Evolutionary conservation across 2,797 vertebrate genomes (phyloP).

Genomic region (Sandelia bainsii): DNA sequence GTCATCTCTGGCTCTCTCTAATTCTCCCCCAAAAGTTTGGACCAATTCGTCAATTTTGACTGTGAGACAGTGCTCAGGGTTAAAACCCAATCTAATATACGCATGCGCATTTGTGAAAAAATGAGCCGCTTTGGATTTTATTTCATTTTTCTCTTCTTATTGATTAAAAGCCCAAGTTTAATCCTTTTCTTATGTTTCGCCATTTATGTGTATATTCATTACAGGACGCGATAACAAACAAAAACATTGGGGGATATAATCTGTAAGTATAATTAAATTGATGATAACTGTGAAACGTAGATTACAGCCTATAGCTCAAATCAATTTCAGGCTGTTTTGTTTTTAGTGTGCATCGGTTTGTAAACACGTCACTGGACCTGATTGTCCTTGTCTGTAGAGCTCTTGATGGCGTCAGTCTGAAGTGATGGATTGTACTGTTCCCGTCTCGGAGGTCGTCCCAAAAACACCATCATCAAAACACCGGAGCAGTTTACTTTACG

Average conservation of each 20-base stretch:
- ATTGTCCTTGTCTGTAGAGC: slow-evolving; percentile 69
- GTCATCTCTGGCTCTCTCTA: too few species aligned
- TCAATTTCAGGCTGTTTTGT: not conserved
- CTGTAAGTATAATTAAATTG: not conserved
- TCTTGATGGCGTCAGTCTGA: slow-evolving; percentile 60
- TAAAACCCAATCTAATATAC: fast-evolving
- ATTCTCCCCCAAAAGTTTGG: not conserved
- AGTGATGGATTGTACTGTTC: slow-evolving; percentile 75
- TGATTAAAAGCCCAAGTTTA: slow-evolving; percentile 78
- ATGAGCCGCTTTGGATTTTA: slow-evolving; percentile 84
- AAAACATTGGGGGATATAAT: fast-evolving
- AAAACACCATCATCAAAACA: slow-evolving; percentile 5
- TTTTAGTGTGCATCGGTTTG: not conserved
- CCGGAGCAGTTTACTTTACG: slow-evolving; percentile 45
- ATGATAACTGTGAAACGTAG: not conserved
- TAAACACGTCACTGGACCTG: slow-evolving; percentile 50
- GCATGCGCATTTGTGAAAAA: slow-evolving; percentile 53
- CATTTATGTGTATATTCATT: slow-evolving; percentile 79
- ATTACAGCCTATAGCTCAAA: not conserved
- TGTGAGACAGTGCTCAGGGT: slow-evolving; percentile 28
- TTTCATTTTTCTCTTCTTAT: slow-evolving; percentile 79
- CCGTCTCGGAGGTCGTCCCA: slow-evolving; percentile 67
- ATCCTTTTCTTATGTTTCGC: slow-evolving; percentile 79
- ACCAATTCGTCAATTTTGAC: not conserved
- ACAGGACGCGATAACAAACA: slow-evolving; percentile 66